Evolutionary conservation across 2,888 invertebrate genomes (phyloP).

Genomic region (Apotomis turbidana): DNA sequence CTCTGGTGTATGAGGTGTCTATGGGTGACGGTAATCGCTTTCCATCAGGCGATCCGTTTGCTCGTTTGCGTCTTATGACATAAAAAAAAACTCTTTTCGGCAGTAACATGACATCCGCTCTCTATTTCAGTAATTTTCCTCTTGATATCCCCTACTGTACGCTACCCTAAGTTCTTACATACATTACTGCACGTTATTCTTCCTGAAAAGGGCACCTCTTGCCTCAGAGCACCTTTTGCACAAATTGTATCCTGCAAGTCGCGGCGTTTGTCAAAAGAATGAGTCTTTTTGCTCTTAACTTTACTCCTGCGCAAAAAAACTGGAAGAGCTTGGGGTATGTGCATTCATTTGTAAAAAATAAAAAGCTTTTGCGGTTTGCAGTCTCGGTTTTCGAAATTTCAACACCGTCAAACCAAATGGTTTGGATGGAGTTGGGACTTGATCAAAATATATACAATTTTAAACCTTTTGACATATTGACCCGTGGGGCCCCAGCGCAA

Average conservation of each 20-base stretch:
- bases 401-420: not conserved
- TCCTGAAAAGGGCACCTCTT: slow-evolving; percentile 12
- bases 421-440: no score
- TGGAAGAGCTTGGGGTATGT: slow-evolving; percentile 16
- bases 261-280: slow-evolving; percentile 72
- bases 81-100: no score
- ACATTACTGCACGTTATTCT: slow-evolving; percentile 3
- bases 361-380: not conserved
- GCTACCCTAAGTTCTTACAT: no score
- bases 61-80: no score
- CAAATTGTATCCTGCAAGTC: slow-evolving; percentile 68
- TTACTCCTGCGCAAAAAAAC: not conserved
- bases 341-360: not conserved
- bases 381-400: not conserved
- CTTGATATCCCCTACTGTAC: slow-evolving; percentile 5
- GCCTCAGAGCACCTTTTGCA: slow-evolving; percentile 55
- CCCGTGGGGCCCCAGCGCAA: no score
- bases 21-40: no score
- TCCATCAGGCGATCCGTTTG: no score
- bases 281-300: slow-evolving; percentile 61
- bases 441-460: no score
- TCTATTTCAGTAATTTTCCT: no score
- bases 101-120: no score
- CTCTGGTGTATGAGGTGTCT: no score
- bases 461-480: no score